Evolutionary conservation across 2,113 vertebrate genomes (phyloP).

Genomic region (Sula dactylatra): DNA sequence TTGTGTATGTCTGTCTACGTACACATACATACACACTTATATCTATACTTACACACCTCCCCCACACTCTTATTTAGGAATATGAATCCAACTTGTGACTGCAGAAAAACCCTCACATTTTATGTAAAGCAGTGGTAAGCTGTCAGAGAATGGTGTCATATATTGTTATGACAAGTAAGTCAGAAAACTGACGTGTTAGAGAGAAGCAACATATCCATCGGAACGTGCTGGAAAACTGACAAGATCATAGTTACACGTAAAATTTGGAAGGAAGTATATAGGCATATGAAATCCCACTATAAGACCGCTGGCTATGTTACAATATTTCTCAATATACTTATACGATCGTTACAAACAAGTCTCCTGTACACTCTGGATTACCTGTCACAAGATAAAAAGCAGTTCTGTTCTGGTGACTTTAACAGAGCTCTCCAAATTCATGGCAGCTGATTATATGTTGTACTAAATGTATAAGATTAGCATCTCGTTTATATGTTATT

Average conservation of each 20-base stretch:
- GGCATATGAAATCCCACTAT: not conserved
- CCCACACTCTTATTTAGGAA: not conserved
- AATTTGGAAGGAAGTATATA: not conserved
- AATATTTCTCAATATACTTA: not conserved
- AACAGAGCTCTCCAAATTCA: not conserved
- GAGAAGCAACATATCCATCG: not conserved
- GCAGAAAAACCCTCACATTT: not conserved
- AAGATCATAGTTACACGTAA: fast-evolving
- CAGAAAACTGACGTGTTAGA: not conserved
- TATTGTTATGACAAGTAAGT: not conserved
- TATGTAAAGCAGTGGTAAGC: not conserved
- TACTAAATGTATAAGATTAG: not conserved
- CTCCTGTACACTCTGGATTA: not conserved
- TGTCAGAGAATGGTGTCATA: not conserved
- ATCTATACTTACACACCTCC: not conserved
- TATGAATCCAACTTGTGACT: not conserved
- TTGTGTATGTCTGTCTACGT: not conserved
- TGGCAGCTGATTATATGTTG: not conserved
- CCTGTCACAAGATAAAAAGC: not conserved
- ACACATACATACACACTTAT: not conserved
- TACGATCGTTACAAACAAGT: not conserved
- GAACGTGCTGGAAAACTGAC: not conserved
- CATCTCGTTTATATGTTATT: too few species aligned
- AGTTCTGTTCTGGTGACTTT: not conserved
- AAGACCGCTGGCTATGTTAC: not conserved